Evolutionary conservation across 2,113 vertebrate species (phyloP).

Genomic region (Aix galericulata): DNA sequence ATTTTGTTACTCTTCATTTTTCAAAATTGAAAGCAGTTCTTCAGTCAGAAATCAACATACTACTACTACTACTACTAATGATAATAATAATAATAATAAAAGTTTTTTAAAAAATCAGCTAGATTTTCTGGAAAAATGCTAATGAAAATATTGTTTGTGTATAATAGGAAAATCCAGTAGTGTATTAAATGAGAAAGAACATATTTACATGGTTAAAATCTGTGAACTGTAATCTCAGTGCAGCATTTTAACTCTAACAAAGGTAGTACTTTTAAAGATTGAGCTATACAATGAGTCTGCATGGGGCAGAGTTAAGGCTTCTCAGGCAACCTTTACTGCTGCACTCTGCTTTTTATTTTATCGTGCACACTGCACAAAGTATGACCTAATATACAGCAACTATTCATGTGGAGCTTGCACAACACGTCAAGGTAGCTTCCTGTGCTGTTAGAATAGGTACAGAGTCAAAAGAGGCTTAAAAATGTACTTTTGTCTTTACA

Average conservation of each 20-base stretch:
- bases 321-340: too few relatives aligned
- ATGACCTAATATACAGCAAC: neutral
- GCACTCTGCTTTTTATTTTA: neutral
- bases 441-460: neutral
- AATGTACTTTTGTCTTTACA: accelerated
- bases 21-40: neutral
- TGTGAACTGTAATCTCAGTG: neutral
- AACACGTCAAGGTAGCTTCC: neutral
- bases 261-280: neutral
- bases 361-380: neutral
- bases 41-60: neutral
- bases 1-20: neutral
- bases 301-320: neutral
- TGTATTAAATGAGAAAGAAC: neutral
- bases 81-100: neutral
- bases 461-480: neutral
- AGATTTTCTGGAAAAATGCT: neutral
- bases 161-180: neutral
- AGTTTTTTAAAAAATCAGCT: neutral
- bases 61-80: neutral
- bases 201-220: neutral
- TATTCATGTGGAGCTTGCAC: neutral
- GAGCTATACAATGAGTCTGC: too few relatives aligned
- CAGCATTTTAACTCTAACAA: neutral
- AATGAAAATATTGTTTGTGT: neutral